Conservation (phyloP, 2,797 vertebrate genomes). For the Gadopsis marmoratus region DNA sequence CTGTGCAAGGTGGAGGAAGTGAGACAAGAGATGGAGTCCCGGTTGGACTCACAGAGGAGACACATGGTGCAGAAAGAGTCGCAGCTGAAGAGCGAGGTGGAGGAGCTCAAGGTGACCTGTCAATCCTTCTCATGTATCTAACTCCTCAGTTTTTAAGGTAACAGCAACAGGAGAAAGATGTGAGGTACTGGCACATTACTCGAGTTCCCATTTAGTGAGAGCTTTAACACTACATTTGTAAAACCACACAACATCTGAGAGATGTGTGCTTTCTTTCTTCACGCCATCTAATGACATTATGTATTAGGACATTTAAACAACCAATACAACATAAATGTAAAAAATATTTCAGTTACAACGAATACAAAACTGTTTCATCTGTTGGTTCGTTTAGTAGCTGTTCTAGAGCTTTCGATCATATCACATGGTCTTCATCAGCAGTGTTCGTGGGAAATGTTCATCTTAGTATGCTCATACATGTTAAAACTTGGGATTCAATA, state of each 20-base stretch:
- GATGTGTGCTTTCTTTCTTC: not conserved
- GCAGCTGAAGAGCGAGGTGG: constrained; percentile 90
- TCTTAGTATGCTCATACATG: not conserved
- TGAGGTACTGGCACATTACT: not conserved
- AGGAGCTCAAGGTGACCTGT: constrained; percentile 90
- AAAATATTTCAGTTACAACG: too few relatives aligned
- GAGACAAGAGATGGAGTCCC: constrained; percentile 92
- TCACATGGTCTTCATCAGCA: not conserved
- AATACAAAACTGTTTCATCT: too few relatives aligned
- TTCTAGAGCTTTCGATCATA: too few relatives aligned
- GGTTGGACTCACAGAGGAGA: constrained; percentile 92
- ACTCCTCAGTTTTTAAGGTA: not conserved
- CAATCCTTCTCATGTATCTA: not conserved
- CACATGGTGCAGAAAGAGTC: constrained; percentile 95
- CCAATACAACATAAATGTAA: too few relatives aligned
- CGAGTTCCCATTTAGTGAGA: not conserved
- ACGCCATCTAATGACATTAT: not conserved
- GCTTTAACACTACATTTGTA: not conserved
- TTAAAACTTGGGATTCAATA: not conserved
- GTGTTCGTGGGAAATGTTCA: not conserved
- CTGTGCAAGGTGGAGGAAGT: constrained; percentile 91
- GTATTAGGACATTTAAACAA: too few relatives aligned
- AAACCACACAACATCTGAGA: not conserved
- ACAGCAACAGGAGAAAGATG: not conserved
- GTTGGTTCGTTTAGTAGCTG: too few relatives aligned